phyloP scores from a whole-genome alignment of 2,113 vertebrate species.

The Thinocorus orbignyianus region DNA sequence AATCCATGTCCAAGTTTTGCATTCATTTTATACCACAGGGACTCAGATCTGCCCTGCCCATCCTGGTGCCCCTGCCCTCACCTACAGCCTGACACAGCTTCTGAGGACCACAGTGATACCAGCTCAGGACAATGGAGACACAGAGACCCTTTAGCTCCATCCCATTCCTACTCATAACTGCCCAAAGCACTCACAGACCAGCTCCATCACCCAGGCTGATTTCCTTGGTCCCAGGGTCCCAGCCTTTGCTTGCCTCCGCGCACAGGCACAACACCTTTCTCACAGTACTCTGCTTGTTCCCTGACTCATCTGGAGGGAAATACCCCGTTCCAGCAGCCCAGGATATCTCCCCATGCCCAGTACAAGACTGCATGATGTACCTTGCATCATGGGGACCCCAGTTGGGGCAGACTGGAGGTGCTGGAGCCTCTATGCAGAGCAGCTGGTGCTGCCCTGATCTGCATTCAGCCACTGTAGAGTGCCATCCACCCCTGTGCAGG shows the following conservation, averaged over 20 bases:
- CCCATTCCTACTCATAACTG: neutral
- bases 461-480: fast-evolving
- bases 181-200: neutral
- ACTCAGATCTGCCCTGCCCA: neutral
- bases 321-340: neutral
- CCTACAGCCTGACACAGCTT: neutral
- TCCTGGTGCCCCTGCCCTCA: neutral
- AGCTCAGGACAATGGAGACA: neutral
- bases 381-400: neutral
- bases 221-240: neutral
- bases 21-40: fast-evolving
- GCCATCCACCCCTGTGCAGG: neutral
- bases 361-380: neutral
- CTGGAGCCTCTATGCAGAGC: neutral
- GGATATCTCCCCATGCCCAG: neutral
- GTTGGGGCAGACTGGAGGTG: neutral
- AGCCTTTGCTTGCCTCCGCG: neutral
- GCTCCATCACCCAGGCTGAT: neutral
- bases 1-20: neutral
- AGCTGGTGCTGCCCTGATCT: neutral
- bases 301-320: fast-evolving
- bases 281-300: neutral
- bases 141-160: neutral
- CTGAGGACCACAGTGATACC: neutral
- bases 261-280: neutral